Base-by-base conservation (phyloP, 2,888 invertebrate species). In the Halictus ligatus region DNA sequence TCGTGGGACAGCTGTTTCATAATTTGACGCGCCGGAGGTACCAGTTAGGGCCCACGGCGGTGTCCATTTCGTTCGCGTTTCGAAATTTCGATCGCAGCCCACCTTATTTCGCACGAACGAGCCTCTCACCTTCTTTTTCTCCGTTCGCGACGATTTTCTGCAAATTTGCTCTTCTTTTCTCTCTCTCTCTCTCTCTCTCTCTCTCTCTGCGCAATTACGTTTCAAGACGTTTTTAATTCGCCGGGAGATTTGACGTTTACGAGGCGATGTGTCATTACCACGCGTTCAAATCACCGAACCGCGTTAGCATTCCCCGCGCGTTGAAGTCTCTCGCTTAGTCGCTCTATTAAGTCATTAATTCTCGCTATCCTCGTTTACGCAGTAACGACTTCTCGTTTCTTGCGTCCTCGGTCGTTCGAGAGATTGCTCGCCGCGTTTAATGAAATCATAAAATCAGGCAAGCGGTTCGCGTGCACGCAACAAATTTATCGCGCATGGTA, bases 1-100 rank as follows among this genome's bases (percentile, higher is more conserved):
- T 92, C 89, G 90, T 84, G 87, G 91, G 93, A 93, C 94, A 94
- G 94, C 93, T 94, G 94, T 93, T 93, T 91, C 89, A 89, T 93
- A 94, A 94, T 94, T 93, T 92, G 91, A 91, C 91, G 91, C 91
- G 90, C 72, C 73, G 40, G 60, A 67, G 75, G 85, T 85, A 83
- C 50, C 50, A 35, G 81, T 85, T 83, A 85, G 75, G 84, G 89
- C 90, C 86, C 80, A 81, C 84, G 90, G 90, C 88, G 87, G 90
- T 89, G 85, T 92, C 88, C 91, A 50, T 67, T 48, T 76, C 69
- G 80, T 88, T 86, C 82, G 54, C 81, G 78, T 82, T 91, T 82
- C 50, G n/a, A 82, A 5, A 67, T 67, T 3, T 71, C 12, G 46
- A 79, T 40, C 21, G 12, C 58, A 54, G 43, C 18, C 75, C 29